These are phyloP conservation scores for Cistogaster globosa DNA, from an alignment of 2,888 invertebrate species.

Conservation along the genomic window DNA sequence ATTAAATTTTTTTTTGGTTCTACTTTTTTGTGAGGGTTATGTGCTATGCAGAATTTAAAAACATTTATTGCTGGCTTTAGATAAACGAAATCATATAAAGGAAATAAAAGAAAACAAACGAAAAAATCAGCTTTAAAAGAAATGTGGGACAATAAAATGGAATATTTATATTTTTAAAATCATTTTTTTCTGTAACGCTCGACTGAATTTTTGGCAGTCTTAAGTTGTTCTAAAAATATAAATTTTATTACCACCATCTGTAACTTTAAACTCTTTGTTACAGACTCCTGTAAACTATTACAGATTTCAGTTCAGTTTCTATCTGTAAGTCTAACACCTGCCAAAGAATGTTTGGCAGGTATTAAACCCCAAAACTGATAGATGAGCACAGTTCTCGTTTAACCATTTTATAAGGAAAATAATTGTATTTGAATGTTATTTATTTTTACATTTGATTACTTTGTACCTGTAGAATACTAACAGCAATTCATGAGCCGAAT, in stretches of 20 bases:
- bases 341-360: no score
- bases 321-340: neutral
- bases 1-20: constrained; percentile 2
- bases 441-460: no score
- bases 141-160: constrained; percentile 22
- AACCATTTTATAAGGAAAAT: no score
- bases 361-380: neutral
- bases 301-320: no score
- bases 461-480: neutral
- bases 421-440: no score
- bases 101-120: neutral
- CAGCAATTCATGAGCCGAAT: neutral
- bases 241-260: neutral
- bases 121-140: neutral
- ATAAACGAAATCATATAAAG: constrained; percentile 25
- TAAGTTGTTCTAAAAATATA: constrained; percentile 11
- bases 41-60: constrained; percentile 1
- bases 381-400: no score
- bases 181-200: constrained; percentile 41
- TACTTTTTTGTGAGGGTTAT: neutral
- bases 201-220: constrained; percentile 45
- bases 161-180: constrained; percentile 52
- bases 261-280: no score
- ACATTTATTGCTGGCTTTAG: neutral
- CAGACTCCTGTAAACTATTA: no score